Evolutionary conservation across 2,797 vertebrate species (phyloP).

Genomic region (Uromys caudimaculatus): DNA sequence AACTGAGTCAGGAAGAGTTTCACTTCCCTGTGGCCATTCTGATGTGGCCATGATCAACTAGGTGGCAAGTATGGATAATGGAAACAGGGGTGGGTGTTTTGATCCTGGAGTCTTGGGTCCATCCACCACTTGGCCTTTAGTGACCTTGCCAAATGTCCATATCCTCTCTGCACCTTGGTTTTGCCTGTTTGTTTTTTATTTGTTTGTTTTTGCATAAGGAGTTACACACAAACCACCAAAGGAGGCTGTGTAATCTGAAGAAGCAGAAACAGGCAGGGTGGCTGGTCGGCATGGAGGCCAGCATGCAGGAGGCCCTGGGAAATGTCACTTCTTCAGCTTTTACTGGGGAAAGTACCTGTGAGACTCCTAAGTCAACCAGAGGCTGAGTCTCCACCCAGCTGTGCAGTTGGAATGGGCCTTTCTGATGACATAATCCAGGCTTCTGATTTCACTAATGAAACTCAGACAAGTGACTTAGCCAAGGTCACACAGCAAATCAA

Average conservation of each 20-base stretch:
- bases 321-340: not conserved
- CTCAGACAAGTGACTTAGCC: not conserved
- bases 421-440: not conserved
- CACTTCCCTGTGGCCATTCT: not conserved
- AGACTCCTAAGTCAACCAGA: not conserved
- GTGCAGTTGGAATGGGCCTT: not conserved
- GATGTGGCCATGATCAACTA: not conserved
- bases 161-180: not conserved
- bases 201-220: not conserved
- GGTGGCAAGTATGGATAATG: not conserved
- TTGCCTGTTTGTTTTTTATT: not conserved
- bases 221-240: not conserved
- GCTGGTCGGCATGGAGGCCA: not conserved
- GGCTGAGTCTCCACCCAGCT: not conserved
- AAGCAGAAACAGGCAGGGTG: not conserved
- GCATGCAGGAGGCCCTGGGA: not conserved
- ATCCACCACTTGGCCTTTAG: not conserved
- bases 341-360: not conserved
- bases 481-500: constrained; percentile 13
- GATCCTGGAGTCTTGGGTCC: not conserved
- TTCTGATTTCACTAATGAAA: not conserved
- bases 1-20: not conserved
- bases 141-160: not conserved
- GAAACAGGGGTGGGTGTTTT: not conserved
- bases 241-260: not conserved